Evolutionary conservation across 2,888 invertebrate species (phyloP), one percentile per base, ranked within the genome.

Genomic region (Petrophora chlorosata): DNA sequence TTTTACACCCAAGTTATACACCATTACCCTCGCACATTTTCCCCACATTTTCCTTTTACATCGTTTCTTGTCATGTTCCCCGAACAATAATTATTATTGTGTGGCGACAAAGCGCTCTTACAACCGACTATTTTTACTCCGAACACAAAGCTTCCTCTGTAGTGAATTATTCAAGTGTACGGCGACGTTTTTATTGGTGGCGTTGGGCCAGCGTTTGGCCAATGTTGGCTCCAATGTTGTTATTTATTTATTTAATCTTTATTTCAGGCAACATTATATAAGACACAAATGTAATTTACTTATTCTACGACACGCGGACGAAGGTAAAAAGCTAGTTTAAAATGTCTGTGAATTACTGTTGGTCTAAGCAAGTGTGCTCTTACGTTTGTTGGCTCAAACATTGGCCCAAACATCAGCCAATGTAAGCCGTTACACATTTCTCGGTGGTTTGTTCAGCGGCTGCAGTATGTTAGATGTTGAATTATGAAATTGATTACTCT

Each of bases 51-150:
- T 16, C 40, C 23, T 7, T n/a, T 15, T 19, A 7, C 42, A 35
- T 30, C 41, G 30, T 41, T 41, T 32, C 41, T 25, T 26, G 42
- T 42, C 42, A 28, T 38, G 26, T 47, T 39, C 28, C 17, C 0
- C 15, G 36, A 33, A 42, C 48, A 48, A 42, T 48, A 42, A 48
- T 48, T 48, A 42, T 48, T 38, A 48, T 48, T 48, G 48, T 47
- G 30, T 42, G 42, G 26, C 42, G 36, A 33, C 48, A 42, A 33
- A 32, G 48, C 48, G 28, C 48, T 48, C 42, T 5, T 36, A 47
- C 32, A 41, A 41, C 40, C 41, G 48, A 48, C 48, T 48, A 48
- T 42, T 48, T 42, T 48, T 48, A 19, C 26, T 26, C 45, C 9
- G 12, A 35, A 22, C 48, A 40, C 46, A 42, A 48, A 48, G 48